Percentiles rank a stretch among this genome's conserved stretches.
These are phyloP conservation scores for Chaetops frenatus DNA, from an alignment of 2,113 vertebrate genomes.

Conservation along the genomic window DNA sequence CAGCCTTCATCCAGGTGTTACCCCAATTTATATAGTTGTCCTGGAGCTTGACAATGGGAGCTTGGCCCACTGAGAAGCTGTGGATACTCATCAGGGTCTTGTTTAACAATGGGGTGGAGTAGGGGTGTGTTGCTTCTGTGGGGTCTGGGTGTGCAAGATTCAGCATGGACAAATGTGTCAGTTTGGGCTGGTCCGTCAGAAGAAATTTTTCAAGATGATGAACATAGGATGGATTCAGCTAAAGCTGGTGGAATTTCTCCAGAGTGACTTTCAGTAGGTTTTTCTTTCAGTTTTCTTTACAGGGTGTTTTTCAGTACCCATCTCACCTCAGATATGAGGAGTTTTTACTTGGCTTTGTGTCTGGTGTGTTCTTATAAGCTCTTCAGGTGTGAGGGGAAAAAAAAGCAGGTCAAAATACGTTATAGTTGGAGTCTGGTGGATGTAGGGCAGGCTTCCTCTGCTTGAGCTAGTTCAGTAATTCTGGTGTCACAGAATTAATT, in stretches of 20 bases:
- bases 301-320: neutral
- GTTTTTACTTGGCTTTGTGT: neutral
- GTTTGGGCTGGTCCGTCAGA: neutral
- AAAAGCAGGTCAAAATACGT: slow-evolving; percentile 26
- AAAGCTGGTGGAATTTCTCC: neutral
- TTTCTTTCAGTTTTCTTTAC: neutral
- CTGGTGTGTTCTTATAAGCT: neutral
- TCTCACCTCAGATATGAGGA: neutral
- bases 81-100: neutral
- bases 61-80: neutral
- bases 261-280: neutral
- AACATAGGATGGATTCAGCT: neutral
- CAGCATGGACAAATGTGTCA: accelerated
- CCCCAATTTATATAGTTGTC: neutral
- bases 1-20: neutral
- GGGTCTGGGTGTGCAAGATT: neutral
- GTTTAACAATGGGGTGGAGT: neutral
- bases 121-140: neutral
- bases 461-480: neutral
- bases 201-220: neutral
- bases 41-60: neutral
- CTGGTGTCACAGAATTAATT: no score
- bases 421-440: neutral
- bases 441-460: slow-evolving; percentile 26
- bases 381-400: neutral